Percentiles rank a stretch among this genome's conserved stretches.
phyloP scores from a whole-genome alignment of 2,797 vertebrate species.

The Masticophis lateralis region DNA sequence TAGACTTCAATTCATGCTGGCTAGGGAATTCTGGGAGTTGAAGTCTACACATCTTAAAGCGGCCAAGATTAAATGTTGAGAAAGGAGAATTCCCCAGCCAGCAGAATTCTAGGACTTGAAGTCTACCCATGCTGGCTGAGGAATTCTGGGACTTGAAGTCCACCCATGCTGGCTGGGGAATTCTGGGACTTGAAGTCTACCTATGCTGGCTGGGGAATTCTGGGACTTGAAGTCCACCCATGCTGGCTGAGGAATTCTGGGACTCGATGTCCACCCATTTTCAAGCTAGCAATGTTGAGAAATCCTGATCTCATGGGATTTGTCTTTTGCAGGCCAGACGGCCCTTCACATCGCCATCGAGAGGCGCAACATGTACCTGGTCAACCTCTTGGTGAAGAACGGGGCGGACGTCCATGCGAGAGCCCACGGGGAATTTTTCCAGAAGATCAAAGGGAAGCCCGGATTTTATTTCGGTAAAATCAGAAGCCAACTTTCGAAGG shows the following conservation, averaged over 20 bases:
- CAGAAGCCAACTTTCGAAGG: not conserved
- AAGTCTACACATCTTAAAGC: too few species aligned
- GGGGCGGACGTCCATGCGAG: slow-evolving; percentile 86
- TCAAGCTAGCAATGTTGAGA: not conserved
- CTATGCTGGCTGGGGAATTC: too few species aligned
- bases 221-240: too few species aligned
- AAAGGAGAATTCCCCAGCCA: too few species aligned
- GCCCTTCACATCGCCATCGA: slow-evolving; percentile 94
- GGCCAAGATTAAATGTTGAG: too few species aligned
- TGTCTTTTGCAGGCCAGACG: slow-evolving; percentile 80
- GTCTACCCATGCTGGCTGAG: too few species aligned
- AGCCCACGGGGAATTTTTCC: slow-evolving; percentile 91
- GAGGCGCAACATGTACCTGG: slow-evolving; percentile 83
- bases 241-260: not conserved
- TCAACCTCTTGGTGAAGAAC: slow-evolving; percentile 84
- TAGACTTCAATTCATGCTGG: too few species aligned
- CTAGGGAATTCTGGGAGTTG: too few species aligned
- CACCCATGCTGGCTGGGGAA: too few species aligned
- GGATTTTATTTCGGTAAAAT: slow-evolving; percentile 93
- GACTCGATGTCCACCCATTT: not conserved
- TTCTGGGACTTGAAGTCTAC: too few species aligned
- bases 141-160: too few species aligned
- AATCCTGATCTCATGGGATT: not conserved
- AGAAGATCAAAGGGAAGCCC: slow-evolving; percentile 78
- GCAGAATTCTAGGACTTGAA: too few species aligned